phyloP scores from a whole-genome alignment of 2,888 invertebrate genomes.

The Andrena praecox region DNA sequence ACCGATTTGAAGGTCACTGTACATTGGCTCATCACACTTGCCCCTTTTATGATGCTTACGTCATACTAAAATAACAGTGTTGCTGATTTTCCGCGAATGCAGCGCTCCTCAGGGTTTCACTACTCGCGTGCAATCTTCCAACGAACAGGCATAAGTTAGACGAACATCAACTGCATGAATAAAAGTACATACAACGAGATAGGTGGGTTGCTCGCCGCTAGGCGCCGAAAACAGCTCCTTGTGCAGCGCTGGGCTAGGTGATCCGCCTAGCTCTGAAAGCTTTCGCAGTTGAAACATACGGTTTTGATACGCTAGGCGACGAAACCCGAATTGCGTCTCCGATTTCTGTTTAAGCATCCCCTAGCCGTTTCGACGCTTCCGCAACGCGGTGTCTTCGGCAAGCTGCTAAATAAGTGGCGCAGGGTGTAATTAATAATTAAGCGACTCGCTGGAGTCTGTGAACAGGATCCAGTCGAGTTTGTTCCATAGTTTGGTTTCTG shows the following conservation, averaged over 20 bases:
- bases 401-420: background rate
- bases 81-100: background rate
- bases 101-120: slow-evolving; percentile 15
- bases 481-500: background rate
- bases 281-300: slow-evolving; percentile 27
- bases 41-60: background rate
- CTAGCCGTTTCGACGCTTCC: background rate
- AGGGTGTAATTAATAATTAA: slow-evolving; percentile 21
- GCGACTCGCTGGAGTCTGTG: background rate
- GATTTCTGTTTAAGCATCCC: background rate
- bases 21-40: background rate
- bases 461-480: background rate
- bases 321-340: background rate
- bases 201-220: too few relatives aligned
- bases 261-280: background rate
- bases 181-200: slow-evolving; percentile 61
- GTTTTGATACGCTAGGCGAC: background rate
- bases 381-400: background rate
- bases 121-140: background rate
- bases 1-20: background rate
- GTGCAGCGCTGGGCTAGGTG: too few relatives aligned
- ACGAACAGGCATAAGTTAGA: slow-evolving; percentile 43
- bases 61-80: too few relatives aligned
- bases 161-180: slow-evolving; percentile 64
- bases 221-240: too few relatives aligned